phyloP scores from a whole-genome alignment of 2,113 vertebrate species.

The Phoxinus phoxinus region DNA sequence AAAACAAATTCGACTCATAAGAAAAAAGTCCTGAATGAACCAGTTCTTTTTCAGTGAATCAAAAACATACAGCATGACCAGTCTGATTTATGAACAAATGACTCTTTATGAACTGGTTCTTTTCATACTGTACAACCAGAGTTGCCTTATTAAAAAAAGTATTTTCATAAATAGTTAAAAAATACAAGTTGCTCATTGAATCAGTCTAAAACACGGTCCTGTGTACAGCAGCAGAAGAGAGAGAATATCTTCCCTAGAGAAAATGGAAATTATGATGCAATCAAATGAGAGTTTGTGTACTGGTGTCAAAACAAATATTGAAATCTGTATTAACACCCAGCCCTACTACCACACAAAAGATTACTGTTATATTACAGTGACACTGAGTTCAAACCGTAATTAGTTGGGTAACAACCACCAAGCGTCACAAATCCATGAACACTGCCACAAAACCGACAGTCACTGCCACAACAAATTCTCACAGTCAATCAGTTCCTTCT shows the following conservation, averaged over 20 bases:
- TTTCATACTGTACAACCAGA: not conserved
- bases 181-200: not conserved
- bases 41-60: too few relatives aligned
- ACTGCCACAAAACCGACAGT: conserved; percentile 20
- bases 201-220: not conserved
- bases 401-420: conserved; percentile 25
- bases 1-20: not conserved
- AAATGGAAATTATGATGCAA: not conserved
- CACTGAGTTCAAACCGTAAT: conserved; percentile 17
- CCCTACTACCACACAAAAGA: conserved; percentile 13
- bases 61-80: too few relatives aligned
- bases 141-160: not conserved
- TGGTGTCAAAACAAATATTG: not conserved
- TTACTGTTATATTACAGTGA: conserved; percentile 40
- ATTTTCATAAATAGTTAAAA: not conserved
- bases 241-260: not conserved
- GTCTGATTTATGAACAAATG: not conserved
- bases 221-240: not conserved
- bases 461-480: conserved; percentile 13
- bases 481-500: not conserved
- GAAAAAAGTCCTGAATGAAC: not conserved
- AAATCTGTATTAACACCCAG: conserved; percentile 17
- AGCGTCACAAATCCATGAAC: conserved; percentile 13
- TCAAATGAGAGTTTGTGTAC: not conserved
- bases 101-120: not conserved